A percentile compares a stretch with the other conserved stretches of the same genome.
These are phyloP conservation scores for Danio albolineatus DNA, from an alignment of 2,797 vertebrate species.

Conservation along the genomic window DNA sequence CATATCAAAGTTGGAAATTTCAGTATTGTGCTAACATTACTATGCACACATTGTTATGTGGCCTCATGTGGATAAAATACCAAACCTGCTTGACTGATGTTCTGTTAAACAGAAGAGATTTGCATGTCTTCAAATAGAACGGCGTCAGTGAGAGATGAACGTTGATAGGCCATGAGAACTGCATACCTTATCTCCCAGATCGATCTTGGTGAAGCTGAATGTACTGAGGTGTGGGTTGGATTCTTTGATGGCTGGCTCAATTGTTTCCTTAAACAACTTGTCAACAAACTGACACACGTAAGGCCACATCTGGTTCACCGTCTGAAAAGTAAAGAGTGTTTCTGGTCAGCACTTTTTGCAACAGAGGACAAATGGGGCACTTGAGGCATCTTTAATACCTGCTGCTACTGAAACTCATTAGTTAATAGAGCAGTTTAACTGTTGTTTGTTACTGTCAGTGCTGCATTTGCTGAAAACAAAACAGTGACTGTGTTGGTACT, in stretches of 20 bases:
- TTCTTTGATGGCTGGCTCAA: conserved; percentile 93
- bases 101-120: not conserved
- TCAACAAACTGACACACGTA: conserved; percentile 95
- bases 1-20: too few species aligned
- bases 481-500: not conserved
- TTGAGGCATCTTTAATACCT: not conserved
- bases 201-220: conserved; percentile 93
- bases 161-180: not conserved
- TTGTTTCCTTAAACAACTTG: conserved; percentile 91
- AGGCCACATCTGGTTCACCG: conserved; percentile 97
- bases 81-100: not conserved
- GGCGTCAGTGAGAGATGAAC: not conserved
- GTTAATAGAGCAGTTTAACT: not conserved
- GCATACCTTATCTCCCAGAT: conserved; percentile 91
- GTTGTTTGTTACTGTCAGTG: not conserved
- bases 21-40: too few species aligned
- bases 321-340: conserved; percentile 73
- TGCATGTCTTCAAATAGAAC: not conserved
- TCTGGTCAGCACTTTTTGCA: conserved; percentile 14
- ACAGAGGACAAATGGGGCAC: not conserved
- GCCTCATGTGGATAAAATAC: too few species aligned
- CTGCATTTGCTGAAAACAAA: not conserved
- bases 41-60: too few species aligned
- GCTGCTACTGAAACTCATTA: not conserved
- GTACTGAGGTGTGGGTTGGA: conserved; percentile 91